Conservation (phyloP, 2,113 vertebrate genomes). For the Neogale vison region DNA sequence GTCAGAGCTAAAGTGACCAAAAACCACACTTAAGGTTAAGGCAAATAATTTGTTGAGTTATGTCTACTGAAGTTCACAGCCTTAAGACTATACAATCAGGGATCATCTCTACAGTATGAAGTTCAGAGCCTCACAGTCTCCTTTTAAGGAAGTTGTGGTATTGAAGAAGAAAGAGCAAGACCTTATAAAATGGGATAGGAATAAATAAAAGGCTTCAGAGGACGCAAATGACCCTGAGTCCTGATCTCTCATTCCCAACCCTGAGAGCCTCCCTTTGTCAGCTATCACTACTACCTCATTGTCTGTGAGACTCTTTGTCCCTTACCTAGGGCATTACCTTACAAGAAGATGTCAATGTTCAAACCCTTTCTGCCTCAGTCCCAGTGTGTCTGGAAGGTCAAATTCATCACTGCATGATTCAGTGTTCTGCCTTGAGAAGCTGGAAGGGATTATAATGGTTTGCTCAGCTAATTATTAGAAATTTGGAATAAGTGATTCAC, state of each 20-base stretch:
- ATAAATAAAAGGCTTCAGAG: background rate
- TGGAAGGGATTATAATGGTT: constrained; percentile 52
- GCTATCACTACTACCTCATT: background rate
- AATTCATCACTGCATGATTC: background rate
- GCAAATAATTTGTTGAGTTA: background rate
- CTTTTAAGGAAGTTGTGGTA: background rate
- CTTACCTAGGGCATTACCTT: background rate
- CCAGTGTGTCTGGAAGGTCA: background rate
- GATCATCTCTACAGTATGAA: background rate
- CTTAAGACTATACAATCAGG: background rate
- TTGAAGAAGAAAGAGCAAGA: background rate
- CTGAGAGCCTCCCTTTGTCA: background rate
- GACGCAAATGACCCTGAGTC: background rate
- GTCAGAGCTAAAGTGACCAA: background rate
- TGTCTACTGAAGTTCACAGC: background rate
- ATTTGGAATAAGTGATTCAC: background rate
- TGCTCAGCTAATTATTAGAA: constrained; percentile 57
- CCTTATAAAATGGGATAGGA: background rate
- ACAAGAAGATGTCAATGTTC: background rate
- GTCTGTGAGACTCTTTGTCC: background rate
- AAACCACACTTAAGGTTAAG: background rate
- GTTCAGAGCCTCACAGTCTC: background rate
- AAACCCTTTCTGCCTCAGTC: background rate
- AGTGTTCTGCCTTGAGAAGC: constrained; percentile 26
- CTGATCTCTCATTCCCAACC: background rate